A percentile compares a stretch with the other conserved stretches of the same genome.
Conservation (phyloP, 92 coral and sea anemone species). For the Porites cylindrica region DNA sequence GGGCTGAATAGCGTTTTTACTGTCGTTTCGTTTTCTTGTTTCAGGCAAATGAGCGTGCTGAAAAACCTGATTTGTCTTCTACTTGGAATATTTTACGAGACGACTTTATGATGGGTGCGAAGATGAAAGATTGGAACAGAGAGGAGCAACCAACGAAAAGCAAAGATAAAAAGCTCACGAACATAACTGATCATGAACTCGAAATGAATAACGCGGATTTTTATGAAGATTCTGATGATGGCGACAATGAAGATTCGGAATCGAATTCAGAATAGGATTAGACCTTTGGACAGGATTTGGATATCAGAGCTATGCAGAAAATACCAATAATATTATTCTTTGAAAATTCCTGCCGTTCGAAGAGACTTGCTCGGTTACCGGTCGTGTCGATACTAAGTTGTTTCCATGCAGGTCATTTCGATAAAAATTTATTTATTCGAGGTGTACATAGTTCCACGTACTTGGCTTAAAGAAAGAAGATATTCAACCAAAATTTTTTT, state of each 20-base stretch:
- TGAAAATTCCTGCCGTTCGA: too few relatives aligned
- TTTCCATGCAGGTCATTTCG: too few relatives aligned
- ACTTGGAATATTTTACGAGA: constrained; percentile 93
- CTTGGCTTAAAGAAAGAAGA: too few relatives aligned
- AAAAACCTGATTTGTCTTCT: constrained; percentile 47
- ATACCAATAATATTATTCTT: background rate
- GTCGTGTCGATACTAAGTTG: too few relatives aligned
- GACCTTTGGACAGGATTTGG: background rate
- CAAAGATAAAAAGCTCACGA: constrained; percentile 40
- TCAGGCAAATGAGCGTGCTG: constrained; percentile 16
- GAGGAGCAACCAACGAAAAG: constrained; percentile 46
- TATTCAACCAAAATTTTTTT: too few relatives aligned
- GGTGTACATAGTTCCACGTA: too few relatives aligned
- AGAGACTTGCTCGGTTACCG: too few relatives aligned
- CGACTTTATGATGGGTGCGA: constrained; percentile 99
- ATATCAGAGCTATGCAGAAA: too few relatives aligned
- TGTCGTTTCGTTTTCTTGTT: background rate
- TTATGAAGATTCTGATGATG: constrained; percentile 68
- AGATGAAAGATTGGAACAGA: constrained; percentile 97
- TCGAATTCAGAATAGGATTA: constrained; percentile 19
- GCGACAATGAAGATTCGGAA: constrained; percentile 27
- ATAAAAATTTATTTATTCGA: too few relatives aligned
- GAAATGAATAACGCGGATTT: constrained; percentile 35
- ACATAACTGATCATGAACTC: constrained; percentile 60
- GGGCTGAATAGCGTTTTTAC: background rate